Evolutionary conservation across 2,888 invertebrate species (phyloP).

Genomic region (Limnephilus rhombicus): DNA sequence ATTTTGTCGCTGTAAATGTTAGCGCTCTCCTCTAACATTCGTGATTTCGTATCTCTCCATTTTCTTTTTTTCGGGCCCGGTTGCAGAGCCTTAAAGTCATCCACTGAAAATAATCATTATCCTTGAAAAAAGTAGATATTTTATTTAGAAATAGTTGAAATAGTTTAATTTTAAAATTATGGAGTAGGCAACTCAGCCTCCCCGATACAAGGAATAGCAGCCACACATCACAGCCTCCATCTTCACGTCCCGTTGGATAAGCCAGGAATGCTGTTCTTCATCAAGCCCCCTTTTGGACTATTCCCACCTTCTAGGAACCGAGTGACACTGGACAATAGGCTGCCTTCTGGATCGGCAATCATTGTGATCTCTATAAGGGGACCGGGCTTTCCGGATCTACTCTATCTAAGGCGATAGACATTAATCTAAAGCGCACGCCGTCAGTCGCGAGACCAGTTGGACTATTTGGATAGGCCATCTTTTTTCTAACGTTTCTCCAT

Average conservation of each 20-base stretch:
- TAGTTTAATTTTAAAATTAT: neutral
- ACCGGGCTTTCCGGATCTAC: constrained; percentile 28
- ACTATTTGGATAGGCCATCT: constrained; percentile 32
- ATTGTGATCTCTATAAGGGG: constrained; percentile 63
- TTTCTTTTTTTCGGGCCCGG: too few relatives aligned
- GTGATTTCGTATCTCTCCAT: too few relatives aligned
- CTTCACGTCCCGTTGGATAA: constrained; percentile 32
- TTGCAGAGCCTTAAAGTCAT: too few relatives aligned
- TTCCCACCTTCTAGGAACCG: constrained; percentile 15
- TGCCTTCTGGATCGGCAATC: constrained; percentile 52
- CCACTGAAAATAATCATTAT: too few relatives aligned
- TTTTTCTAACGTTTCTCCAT: constrained; percentile 18
- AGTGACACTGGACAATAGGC: constrained; percentile 38
- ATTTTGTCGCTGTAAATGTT: too few relatives aligned
- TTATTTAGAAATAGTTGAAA: too few relatives aligned
- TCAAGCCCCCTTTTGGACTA: neutral
- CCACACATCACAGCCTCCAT: neutral
- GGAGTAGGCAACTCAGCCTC: neutral
- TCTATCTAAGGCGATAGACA: constrained; percentile 50
- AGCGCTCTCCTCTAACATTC: too few relatives aligned
- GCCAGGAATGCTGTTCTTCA: constrained; percentile 36
- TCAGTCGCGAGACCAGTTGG: neutral
- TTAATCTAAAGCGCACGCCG: constrained; percentile 51
- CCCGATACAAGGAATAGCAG: neutral
- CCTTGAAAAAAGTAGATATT: too few relatives aligned